Conservation (phyloP, 2,888 invertebrate species). For the Epinotia bilunana region DNA sequence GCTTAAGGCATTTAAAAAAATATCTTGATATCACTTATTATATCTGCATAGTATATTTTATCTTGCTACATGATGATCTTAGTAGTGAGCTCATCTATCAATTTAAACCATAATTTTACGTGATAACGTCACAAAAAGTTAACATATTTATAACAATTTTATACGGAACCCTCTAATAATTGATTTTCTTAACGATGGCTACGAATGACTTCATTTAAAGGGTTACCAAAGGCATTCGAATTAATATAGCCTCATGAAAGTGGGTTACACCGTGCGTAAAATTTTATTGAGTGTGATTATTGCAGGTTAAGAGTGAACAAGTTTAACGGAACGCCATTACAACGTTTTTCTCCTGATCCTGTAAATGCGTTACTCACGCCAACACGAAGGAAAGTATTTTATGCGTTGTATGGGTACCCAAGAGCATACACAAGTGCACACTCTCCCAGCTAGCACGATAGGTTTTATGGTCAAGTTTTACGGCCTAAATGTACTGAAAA, state of each 20-base stretch:
- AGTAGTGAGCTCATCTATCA: too few species aligned
- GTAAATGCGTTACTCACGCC: slow-evolving; percentile 7
- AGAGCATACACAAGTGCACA: not conserved
- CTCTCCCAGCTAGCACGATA: too few species aligned
- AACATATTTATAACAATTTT: not conserved
- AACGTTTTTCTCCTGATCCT: slow-evolving; percentile 3
- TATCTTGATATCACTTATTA: too few species aligned
- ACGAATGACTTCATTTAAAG: slow-evolving; percentile 24
- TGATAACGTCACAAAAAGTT: too few species aligned
- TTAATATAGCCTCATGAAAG: slow-evolving; percentile 48
- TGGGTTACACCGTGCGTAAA: slow-evolving; percentile 59
- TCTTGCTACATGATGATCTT: too few species aligned
- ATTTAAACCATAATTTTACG: too few species aligned
- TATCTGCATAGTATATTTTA: too few species aligned
- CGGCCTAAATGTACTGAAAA: too few species aligned
- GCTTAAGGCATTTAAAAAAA: too few species aligned
- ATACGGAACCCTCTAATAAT: slow-evolving; percentile 1
- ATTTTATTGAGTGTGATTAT: slow-evolving; percentile 58
- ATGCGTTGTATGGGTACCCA: not conserved
- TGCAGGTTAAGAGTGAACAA: slow-evolving; percentile 1
- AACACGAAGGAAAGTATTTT: not conserved
- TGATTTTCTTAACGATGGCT: slow-evolving; percentile 1
- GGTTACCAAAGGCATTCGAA: slow-evolving; percentile 49
- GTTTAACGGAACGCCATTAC: not conserved
- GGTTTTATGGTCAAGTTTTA: too few species aligned